phyloP scores from a whole-genome alignment of 2,113 vertebrate species.

The Aspidoscelis tigris region DNA sequence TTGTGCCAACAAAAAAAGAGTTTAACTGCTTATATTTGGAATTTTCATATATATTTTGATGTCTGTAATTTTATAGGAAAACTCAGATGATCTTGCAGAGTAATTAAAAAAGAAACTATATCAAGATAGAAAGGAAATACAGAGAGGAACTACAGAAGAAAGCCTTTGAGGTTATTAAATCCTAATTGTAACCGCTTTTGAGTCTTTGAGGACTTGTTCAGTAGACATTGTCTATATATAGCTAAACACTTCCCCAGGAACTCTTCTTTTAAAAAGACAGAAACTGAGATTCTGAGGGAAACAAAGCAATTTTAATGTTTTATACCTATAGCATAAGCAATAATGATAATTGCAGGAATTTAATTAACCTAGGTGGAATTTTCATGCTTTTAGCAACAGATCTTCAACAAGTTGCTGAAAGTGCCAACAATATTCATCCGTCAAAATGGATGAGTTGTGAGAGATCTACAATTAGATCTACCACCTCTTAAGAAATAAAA shows the following conservation, averaged over 20 bases:
- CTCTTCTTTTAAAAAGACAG: not conserved
- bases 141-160: too few species aligned
- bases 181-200: not conserved
- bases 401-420: not conserved
- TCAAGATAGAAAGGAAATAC: too few species aligned
- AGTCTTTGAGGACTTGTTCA: not conserved
- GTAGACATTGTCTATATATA: not conserved
- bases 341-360: not conserved
- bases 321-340: not conserved
- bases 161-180: too few species aligned
- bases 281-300: not conserved
- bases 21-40: too few species aligned
- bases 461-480: not conserved
- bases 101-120: not conserved
- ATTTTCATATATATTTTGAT: too few species aligned
- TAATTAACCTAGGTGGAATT: not conserved
- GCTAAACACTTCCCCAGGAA: not conserved
- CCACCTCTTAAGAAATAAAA: not conserved
- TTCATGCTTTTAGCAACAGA: not conserved
- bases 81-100: not conserved
- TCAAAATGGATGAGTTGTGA: not conserved
- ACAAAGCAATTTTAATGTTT: not conserved
- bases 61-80: not conserved
- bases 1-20: not conserved
- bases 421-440: not conserved